These are phyloP conservation scores for Clivina fossor DNA, from an alignment of 2,888 invertebrate species.

Conservation along the genomic window DNA sequence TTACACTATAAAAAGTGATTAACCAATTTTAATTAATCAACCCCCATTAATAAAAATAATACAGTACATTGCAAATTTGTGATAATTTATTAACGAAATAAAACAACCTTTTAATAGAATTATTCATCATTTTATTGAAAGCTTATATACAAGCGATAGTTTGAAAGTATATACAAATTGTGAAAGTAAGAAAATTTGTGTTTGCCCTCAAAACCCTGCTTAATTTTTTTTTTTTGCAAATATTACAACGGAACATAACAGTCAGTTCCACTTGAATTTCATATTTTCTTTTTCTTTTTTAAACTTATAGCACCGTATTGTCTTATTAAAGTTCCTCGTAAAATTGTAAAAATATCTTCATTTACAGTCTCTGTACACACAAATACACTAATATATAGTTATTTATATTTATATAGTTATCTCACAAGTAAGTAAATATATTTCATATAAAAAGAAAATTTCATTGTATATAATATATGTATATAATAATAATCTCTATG, in stretches of 20 bases:
- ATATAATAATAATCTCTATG: no score
- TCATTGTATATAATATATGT: slow-evolving; percentile 9
- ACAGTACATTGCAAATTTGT: not conserved
- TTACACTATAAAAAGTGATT: not conserved
- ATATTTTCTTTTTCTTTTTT: no score
- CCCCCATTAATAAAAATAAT: not conserved
- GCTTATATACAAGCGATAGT: slow-evolving; percentile 30
- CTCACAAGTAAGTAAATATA: slow-evolving; percentile 17
- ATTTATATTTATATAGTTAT: slow-evolving; percentile 8
- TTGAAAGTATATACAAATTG: slow-evolving; percentile 20
- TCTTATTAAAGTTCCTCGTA: slow-evolving; percentile 23
- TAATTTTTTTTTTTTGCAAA: slow-evolving; percentile 23
- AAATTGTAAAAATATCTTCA: slow-evolving; percentile 30
- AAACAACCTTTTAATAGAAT: slow-evolving; percentile 4
- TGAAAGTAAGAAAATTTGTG: slow-evolving; percentile 29
- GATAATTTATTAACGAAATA: not conserved
- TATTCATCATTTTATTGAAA: slow-evolving; percentile 28
- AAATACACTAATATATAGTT: not conserved
- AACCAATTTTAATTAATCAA: not conserved
- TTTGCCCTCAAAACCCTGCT: slow-evolving; percentile 30
- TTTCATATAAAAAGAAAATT: slow-evolving; percentile 19
- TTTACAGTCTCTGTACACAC: slow-evolving; percentile 12
- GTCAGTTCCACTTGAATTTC: slow-evolving; percentile 32
- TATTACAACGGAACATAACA: slow-evolving; percentile 16
- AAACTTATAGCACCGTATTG: slow-evolving; percentile 32